Conservation (phyloP, 2,797 vertebrate species). For the Carcharodon carcharias region DNA sequence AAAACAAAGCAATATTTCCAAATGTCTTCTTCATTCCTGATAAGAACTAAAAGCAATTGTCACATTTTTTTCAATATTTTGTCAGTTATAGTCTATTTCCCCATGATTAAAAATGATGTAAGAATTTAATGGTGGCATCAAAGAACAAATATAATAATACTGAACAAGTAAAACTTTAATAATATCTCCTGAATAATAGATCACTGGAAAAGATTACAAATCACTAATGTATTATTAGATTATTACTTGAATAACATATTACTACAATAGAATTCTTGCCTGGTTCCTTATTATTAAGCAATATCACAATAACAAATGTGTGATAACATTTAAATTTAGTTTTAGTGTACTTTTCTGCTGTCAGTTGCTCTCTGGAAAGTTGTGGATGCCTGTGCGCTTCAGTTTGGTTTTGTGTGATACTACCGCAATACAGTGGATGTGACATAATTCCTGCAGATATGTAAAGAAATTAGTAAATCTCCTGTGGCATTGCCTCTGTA, state of each 20-base stretch:
- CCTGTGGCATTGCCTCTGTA: neutral
- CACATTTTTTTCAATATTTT: neutral
- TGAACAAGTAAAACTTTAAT: conserved; percentile 16
- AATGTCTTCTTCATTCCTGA: neutral
- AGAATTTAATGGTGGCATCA: neutral
- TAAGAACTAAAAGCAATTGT: neutral
- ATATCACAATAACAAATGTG: neutral
- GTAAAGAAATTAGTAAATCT: neutral
- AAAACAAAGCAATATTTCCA: conserved; percentile 1
- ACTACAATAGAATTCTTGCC: neutral
- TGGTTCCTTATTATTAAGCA: neutral
- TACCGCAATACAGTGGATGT: neutral
- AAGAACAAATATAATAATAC: neutral
- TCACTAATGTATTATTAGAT: neutral
- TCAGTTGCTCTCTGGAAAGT: neutral
- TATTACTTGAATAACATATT: neutral
- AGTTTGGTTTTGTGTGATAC: neutral
- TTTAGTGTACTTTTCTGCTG: neutral
- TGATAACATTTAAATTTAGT: neutral
- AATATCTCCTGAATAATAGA: conserved; percentile 10
- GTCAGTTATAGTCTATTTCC: neutral
- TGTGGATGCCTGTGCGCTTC: neutral
- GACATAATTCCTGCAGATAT: neutral
- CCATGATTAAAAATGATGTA: neutral
- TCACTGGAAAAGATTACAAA: neutral